These are phyloP conservation scores for Andrena flavipes DNA, from an alignment of 2,888 invertebrate species.

Conservation along the genomic window DNA sequence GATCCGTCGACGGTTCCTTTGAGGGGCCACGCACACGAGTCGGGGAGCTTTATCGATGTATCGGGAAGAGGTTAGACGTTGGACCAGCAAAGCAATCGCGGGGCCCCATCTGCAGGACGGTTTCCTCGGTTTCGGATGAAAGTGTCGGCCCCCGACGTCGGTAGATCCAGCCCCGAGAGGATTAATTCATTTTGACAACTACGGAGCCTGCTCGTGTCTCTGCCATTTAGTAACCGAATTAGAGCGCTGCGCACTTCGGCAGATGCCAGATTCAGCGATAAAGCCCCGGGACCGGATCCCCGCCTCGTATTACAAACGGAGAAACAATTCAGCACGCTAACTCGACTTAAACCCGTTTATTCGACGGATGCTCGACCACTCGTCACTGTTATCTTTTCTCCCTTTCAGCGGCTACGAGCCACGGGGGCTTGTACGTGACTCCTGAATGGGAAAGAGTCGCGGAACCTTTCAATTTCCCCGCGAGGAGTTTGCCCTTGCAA, in stretches of 20 bases:
- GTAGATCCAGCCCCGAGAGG: constrained; percentile 48
- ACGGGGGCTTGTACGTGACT: neutral
- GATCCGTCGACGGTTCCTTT: constrained; percentile 45
- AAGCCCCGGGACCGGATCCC: constrained; percentile 17
- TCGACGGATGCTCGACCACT: neutral
- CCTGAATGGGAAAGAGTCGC: neutral
- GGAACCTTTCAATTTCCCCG: constrained; percentile 24
- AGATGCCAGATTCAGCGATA: constrained; percentile 78
- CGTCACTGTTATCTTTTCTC: neutral
- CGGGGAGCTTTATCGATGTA: constrained; percentile 38
- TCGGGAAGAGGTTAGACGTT: constrained; percentile 45
- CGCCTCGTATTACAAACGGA: too few relatives aligned
- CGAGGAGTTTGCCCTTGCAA: constrained; percentile 7
- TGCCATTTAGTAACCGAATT: constrained; percentile 69
- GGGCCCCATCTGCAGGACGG: constrained; percentile 59
- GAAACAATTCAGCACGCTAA: constrained; percentile 21
- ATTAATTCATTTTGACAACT: constrained; percentile 78
- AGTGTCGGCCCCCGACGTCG: constrained; percentile 50
- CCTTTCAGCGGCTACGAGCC: neutral
- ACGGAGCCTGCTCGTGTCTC: constrained; percentile 11
- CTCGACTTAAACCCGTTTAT: constrained; percentile 2
- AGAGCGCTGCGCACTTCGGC: constrained; percentile 66
- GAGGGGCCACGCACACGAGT: neutral
- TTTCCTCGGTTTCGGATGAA: constrained; percentile 52
- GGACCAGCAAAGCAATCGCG: constrained; percentile 46